Conservation (phyloP, 1,140 invertebrate genomes). For the Mesaphorura yosii region DNA sequence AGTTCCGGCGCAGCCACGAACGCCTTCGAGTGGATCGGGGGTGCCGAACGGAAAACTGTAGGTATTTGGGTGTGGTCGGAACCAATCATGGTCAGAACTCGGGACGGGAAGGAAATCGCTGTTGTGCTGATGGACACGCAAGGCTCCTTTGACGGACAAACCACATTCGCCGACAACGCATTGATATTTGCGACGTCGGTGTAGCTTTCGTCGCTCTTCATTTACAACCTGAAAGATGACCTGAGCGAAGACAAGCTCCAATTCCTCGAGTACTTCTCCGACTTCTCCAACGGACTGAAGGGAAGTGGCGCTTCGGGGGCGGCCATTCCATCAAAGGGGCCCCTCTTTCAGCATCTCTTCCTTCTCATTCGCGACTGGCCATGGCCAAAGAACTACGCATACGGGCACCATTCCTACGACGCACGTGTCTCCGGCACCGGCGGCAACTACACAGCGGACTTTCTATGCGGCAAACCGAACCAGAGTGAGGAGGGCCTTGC, state of each 20-base stretch:
- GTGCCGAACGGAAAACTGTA: slow-evolving; percentile 46
- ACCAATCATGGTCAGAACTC: slow-evolving; percentile 39
- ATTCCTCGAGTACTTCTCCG: slow-evolving; percentile 35
- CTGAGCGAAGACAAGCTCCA: slow-evolving; percentile 43
- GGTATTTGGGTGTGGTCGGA: slow-evolving; percentile 49
- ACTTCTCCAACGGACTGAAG: background rate
- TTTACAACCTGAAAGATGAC: slow-evolving; percentile 40
- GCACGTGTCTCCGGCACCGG: background rate
- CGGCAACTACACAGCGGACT: background rate
- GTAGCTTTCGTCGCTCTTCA: slow-evolving; percentile 24
- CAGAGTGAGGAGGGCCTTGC: background rate
- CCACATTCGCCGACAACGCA: slow-evolving; percentile 50
- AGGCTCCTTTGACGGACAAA: slow-evolving; percentile 49
- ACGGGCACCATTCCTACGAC: background rate
- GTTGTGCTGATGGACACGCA: slow-evolving; percentile 52
- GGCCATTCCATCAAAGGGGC: no score
- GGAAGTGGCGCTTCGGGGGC: background rate
- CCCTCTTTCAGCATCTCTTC: background rate
- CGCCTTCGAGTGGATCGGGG: slow-evolving; percentile 43
- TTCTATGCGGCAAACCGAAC: background rate
- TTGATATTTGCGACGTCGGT: slow-evolving; percentile 45
- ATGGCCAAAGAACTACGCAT: background rate
- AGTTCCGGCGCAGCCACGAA: background rate
- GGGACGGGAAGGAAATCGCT: slow-evolving; percentile 34
- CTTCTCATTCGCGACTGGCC: background rate